A percentile compares a stretch with the other conserved stretches of the same genome.
Evolutionary conservation across 92 coral and sea anemone species (phyloP).

Genomic region (Zoanthus sansibaricus): DNA sequence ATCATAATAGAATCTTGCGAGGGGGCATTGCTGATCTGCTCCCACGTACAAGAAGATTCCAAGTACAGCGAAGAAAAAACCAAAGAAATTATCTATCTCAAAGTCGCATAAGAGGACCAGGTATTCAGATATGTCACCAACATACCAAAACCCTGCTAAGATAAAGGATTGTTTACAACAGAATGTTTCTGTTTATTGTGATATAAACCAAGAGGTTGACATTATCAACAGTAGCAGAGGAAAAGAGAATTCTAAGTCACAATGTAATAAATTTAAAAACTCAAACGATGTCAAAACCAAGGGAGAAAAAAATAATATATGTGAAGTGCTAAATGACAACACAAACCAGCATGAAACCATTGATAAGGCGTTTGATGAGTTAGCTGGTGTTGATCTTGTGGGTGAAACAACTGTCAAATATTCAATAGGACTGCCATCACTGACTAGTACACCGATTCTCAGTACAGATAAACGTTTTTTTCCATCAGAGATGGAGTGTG

Average conservation of each 20-base stretch:
- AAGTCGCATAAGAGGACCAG: constrained; percentile 77
- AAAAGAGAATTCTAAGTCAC: constrained; percentile 22
- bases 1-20: too few species aligned
- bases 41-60: too few species aligned
- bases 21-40: too few species aligned
- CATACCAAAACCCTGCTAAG: background rate
- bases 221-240: background rate
- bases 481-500: constrained; percentile 14
- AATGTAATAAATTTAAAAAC: constrained; percentile 3
- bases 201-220: background rate
- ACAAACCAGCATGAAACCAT: background rate
- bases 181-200: background rate
- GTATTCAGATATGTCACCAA: constrained; percentile 73
- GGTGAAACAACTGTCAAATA: constrained; percentile 48
- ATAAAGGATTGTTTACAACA: background rate
- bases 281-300: background rate
- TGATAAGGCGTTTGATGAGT: background rate
- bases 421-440: constrained; percentile 77
- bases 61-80: too few species aligned
- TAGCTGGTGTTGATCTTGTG: background rate
- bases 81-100: constrained; percentile 74
- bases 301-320: background rate
- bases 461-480: constrained; percentile 34
- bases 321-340: background rate
- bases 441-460: constrained; percentile 73